Conservation (phyloP, 2,113 vertebrate species). For the Stictonetta naevosa region DNA sequence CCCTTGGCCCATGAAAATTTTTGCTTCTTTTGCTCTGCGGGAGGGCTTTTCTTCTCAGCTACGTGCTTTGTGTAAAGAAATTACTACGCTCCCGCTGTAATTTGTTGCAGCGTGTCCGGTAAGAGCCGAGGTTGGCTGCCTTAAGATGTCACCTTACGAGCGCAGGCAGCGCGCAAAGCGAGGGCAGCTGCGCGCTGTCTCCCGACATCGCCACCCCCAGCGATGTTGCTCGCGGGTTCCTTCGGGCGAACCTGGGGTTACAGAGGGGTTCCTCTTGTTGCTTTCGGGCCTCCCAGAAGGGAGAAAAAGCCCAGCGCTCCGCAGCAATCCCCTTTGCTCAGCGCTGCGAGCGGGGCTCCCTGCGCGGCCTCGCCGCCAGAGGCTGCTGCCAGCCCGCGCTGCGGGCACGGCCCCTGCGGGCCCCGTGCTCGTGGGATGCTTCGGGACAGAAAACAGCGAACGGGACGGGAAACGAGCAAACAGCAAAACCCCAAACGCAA, state of each 20-base stretch:
- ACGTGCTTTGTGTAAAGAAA: background rate
- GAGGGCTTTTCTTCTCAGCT: background rate
- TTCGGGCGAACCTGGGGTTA: background rate
- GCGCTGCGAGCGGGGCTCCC: too few species aligned
- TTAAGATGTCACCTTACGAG: too few species aligned
- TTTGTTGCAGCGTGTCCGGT: background rate
- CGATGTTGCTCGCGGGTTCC: background rate
- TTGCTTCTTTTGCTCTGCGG: background rate
- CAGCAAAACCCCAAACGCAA: too few species aligned
- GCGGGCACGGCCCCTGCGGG: too few species aligned
- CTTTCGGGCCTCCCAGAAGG: too few species aligned
- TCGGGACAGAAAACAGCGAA: too few species aligned
- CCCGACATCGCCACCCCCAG: background rate
- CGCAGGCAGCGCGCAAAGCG: background rate
- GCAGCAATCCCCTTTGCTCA: too few species aligned
- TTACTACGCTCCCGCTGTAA: background rate
- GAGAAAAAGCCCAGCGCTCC: too few species aligned
- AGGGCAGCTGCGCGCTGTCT: background rate
- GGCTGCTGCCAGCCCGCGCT: constrained; percentile 51
- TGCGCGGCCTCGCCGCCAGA: constrained; percentile 38
- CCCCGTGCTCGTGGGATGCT: too few species aligned
- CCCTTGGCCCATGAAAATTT: background rate
- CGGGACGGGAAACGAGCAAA: too few species aligned
- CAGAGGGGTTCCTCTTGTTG: background rate
- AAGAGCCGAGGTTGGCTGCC: constrained; percentile 11